Evolutionary conservation across 2,888 invertebrate genomes (phyloP).

Genomic region (Corbicula japonica): DNA sequence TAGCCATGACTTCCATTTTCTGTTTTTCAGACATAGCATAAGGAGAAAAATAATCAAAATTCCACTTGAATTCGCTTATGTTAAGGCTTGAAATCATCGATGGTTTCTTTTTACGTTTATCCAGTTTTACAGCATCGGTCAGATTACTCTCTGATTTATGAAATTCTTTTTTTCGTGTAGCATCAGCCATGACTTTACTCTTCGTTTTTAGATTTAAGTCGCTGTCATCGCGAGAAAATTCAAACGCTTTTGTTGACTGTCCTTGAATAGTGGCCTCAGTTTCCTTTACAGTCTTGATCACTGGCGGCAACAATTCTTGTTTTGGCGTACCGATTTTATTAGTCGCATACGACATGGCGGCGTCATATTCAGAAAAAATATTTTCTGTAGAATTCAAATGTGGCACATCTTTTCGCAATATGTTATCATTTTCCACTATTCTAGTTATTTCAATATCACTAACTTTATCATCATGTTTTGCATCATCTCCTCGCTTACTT

Average conservation of each 20-base stretch:
- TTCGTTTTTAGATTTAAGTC: constrained; percentile 8
- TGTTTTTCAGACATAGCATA: constrained; percentile 27
- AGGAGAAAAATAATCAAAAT: constrained; percentile 29
- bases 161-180: neutral
- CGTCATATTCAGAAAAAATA: constrained; percentile 27
- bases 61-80: constrained; percentile 21
- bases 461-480: neutral
- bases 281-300: neutral
- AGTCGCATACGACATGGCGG: constrained; percentile 23
- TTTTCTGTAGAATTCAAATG: constrained; percentile 39
- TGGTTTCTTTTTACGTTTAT: constrained; percentile 12
- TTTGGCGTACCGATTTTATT: neutral
- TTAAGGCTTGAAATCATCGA: constrained; percentile 13
- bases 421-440: constrained; percentile 1
- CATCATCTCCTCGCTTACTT: too few species aligned
- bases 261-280: neutral
- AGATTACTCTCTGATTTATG: constrained; percentile 30
- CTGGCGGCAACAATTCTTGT: too few species aligned
- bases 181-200: neutral
- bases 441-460: constrained; percentile 28
- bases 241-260: neutral
- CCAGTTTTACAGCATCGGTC: neutral
- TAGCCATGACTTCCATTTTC: constrained; percentile 14
- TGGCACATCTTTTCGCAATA: constrained; percentile 3
- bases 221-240: constrained; percentile 21